Conservation (phyloP, 2,113 vertebrate species). For the Australoheros scitulus region DNA sequence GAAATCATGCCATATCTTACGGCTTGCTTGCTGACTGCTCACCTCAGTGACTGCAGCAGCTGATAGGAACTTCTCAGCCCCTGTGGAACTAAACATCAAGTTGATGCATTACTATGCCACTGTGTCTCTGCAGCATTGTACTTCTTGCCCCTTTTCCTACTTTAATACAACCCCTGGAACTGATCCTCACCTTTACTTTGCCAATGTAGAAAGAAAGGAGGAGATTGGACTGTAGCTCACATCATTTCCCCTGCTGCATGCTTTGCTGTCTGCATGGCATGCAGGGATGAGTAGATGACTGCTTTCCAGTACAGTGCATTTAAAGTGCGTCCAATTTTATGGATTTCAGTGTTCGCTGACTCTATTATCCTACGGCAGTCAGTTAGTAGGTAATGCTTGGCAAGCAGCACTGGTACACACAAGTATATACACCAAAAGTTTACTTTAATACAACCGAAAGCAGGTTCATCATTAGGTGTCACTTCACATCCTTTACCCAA, state of each 20-base stretch:
- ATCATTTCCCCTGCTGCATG: not conserved
- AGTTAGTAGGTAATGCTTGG: not conserved
- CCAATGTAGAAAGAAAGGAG: not conserved
- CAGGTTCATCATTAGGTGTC: not conserved
- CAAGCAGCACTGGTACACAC: not conserved
- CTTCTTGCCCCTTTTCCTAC: slow-evolving; percentile 14
- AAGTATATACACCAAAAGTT: not conserved
- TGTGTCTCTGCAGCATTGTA: slow-evolving; percentile 45
- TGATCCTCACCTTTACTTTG: slow-evolving; percentile 39
- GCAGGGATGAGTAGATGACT: not conserved
- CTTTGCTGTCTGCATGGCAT: not conserved
- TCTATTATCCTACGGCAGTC: slow-evolving; percentile 33
- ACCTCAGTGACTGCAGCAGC: not conserved
- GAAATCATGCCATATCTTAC: not conserved
- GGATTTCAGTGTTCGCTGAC: slow-evolving; percentile 13
- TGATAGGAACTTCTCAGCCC: slow-evolving; percentile 27
- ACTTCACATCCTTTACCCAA: not conserved
- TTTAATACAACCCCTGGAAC: slow-evolving; percentile 31
- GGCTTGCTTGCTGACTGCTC: slow-evolving; percentile 6
- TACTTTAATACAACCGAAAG: not conserved
- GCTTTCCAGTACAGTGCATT: slow-evolving; percentile 2
- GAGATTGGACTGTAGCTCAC: not conserved
- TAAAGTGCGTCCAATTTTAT: not conserved
- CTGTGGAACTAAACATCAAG: slow-evolving; percentile 55
- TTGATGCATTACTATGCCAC: slow-evolving; percentile 61